phyloP scores from a whole-genome alignment of 2,888 invertebrate genomes.

The Meliscaeva auricollis region DNA sequence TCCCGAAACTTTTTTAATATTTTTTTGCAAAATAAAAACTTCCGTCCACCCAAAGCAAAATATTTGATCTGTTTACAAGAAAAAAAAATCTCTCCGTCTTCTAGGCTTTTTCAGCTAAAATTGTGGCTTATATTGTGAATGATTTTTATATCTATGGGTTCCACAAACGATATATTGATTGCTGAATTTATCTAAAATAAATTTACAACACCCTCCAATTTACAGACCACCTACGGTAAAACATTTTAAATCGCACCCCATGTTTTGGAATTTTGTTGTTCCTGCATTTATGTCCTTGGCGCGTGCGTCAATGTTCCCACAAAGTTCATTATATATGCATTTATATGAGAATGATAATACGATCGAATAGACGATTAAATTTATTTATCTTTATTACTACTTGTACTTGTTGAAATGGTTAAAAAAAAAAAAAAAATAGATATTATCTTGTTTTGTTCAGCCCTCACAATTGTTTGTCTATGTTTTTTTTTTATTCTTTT shows the following conservation, averaged over 20 bases:
- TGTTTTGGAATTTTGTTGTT: background rate
- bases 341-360: background rate
- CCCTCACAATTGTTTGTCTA: background rate
- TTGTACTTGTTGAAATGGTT: constrained; percentile 5
- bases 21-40: background rate
- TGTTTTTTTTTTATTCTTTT: too few species aligned
- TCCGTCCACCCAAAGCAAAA: background rate
- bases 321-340: background rate
- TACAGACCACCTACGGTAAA: constrained; percentile 11
- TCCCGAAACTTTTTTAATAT: background rate
- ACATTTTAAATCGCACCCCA: constrained; percentile 47
- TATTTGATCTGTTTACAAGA: constrained; percentile 1
- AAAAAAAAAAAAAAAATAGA: constrained; percentile 18
- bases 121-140: constrained; percentile 37
- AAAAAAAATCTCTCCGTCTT: constrained; percentile 32
- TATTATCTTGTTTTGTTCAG: constrained; percentile 13
- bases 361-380: background rate
- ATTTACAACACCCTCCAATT: background rate
- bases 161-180: constrained; percentile 11
- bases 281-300: background rate
- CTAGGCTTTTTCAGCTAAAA: constrained; percentile 39
- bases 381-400: constrained; percentile 31
- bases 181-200: constrained; percentile 65
- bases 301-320: background rate
- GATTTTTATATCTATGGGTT: background rate